Base-by-base conservation (phyloP, 2,797 vertebrate genomes). In the Simalia tracyae region DNA sequence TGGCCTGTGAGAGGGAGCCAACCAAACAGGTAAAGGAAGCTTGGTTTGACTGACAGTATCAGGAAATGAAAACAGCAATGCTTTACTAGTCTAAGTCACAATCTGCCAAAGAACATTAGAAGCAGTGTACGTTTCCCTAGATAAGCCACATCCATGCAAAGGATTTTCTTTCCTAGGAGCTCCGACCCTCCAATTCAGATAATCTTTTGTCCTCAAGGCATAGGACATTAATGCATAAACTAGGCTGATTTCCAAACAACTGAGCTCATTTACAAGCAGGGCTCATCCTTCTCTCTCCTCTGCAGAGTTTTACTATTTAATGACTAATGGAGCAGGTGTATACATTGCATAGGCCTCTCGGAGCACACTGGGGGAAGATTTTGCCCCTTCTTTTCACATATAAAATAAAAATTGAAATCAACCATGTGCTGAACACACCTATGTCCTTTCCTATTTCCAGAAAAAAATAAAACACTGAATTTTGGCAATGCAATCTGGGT, bases 1-100 rank as follows among this genome's bases (percentile, higher is more conserved):
- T 84, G 72, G 91, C 91, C 91, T 92, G 76, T 46, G 87, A 89
- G 72, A 66, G 19, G 87, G 76, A 92, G 87, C 76, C 87, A 92
- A 91, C 66, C 64, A 87, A 89, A 89, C 72, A 92, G 87, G 72
- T 92, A 84, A 92, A 89, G 56, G 76, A 66, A 88, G 50, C 60
- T 42, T 46, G 31, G 42, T 89, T 22, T 31, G 60, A 68, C 8
- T 36, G 59, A 54, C 59, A 46, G 5, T 61, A 87, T 3, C 22
- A 88, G 26, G 66, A 11, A 56, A 76, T 17, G 19, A 42, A n/a
- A 81, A 19, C 17, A 50, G 24, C 6, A 46, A 54, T 22, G 60
- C 26, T 11, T 50, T 31, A 57, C 19, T 36, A 84, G 24, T n/a
- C 36, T 57, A 54, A 17, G 31, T n/a, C 14, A 61, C 76, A 54